phyloP scores from a whole-genome alignment of 2,113 vertebrate species.

The Oxyura jamaicensis region DNA sequence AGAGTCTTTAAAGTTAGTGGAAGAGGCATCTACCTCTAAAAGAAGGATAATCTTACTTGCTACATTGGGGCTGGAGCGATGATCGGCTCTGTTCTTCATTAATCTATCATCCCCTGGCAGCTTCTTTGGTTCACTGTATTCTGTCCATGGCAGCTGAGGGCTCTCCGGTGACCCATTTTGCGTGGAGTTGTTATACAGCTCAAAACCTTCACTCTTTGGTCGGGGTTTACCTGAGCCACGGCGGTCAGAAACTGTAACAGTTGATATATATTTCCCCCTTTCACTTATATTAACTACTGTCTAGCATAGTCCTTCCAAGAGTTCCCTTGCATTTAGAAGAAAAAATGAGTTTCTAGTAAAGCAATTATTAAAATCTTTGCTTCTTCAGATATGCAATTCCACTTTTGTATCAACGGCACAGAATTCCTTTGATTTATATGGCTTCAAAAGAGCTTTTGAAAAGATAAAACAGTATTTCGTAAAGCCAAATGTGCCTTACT shows the following conservation, averaged over 20 bases:
- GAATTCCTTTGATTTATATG: background rate
- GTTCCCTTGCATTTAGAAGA: background rate
- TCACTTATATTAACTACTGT: background rate
- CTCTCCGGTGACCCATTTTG: conserved; percentile 95
- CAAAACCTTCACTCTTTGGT: conserved; percentile 98
- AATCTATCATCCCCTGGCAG: conserved; percentile 89
- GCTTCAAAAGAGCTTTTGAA: background rate
- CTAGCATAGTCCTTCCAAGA: background rate
- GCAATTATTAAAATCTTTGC: background rate
- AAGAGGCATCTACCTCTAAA: background rate
- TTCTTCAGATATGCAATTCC: background rate
- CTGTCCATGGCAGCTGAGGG: conserved; percentile 90
- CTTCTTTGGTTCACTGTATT: conserved; percentile 93
- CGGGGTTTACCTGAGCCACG: conserved; percentile 92
- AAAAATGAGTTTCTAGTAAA: background rate
- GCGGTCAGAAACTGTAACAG: conserved; percentile 85
- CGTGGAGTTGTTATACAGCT: conserved; percentile 91
- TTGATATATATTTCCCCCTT: conserved; percentile 12
- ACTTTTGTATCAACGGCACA: background rate
- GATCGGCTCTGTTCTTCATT: conserved; percentile 91
- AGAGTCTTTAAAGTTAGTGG: background rate
- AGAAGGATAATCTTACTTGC: conserved; percentile 77
- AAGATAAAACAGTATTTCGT: background rate
- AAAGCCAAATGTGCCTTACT: background rate
- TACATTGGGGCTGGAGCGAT: conserved; percentile 98